Evolutionary conservation across 2,797 vertebrate species (phyloP), one percentile per base, ranked within the genome.

Genomic region (Anniella stebbinsi): DNA sequence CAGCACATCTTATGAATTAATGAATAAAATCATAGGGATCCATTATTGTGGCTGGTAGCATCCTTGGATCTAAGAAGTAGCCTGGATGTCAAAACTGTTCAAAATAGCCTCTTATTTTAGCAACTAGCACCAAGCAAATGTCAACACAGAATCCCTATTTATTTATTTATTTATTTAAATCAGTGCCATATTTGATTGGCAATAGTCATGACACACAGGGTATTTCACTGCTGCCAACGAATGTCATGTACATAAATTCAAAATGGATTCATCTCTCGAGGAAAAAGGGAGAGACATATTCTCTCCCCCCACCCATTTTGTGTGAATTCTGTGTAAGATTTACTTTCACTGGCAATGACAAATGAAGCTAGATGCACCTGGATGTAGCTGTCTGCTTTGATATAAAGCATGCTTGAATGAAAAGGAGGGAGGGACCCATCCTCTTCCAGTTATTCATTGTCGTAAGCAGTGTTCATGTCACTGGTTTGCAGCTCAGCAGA

Each of bases 381-480:
- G 94, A 92, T 96, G 93, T 95, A 90, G 84, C 88, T 95, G 94
- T 96, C 93, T 95, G 80, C 72, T 3, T 91, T 96, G 95, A 96
- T 96, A 85, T 93, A 96, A 95, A 97, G 91, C 87, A 90, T 88
- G 88, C 91, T 92, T 96, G 93, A 97, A 92, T 93, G 76, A 93
- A 95, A 96, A 90, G 95, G 33, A 15, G 73, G 38, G 38, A 28
- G 36, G 18, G 9, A 15, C 60, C 18, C 0, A 60, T 9, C 94
- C 91, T 94, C 75, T 86, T 66, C 92, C 84, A 93, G 88, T 95
- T 94, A 95, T 96, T 92, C 80, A 94, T 89, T 91, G 84, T 93
- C 91, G 87, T 92, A 93, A 94, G 87, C 93, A 95, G 88, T 91
- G 36, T 96, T 96, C 96, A 88, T 96, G 96, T 96, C 96, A 94